Conservation (phyloP, 1,140 invertebrate species). For the Psilanteris sp. region DNA sequence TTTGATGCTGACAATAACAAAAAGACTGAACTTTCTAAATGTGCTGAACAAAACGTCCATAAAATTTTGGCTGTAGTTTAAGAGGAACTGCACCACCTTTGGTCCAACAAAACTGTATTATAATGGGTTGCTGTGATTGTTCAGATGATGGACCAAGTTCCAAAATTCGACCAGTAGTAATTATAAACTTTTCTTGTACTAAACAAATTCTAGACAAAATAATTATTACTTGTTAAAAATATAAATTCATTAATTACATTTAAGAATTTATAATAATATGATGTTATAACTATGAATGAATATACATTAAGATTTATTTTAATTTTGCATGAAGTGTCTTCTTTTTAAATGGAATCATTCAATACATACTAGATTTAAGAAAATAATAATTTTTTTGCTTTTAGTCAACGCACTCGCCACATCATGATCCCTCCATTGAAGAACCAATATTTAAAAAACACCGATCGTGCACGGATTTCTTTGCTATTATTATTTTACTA, state of each 20-base stretch:
- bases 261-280: too few relatives aligned
- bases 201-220: too few relatives aligned
- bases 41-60: neutral
- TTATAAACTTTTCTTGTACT: neutral
- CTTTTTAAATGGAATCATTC: too few relatives aligned
- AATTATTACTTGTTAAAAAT: too few relatives aligned
- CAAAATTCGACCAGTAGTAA: constrained; percentile 34
- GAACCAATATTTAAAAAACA: constrained; percentile 63
- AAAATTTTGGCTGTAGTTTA: constrained; percentile 6
- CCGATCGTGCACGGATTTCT: constrained; percentile 83
- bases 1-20: constrained; percentile 1
- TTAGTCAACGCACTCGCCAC: constrained; percentile 13
- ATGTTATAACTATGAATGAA: too few relatives aligned
- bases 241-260: too few relatives aligned
- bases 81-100: constrained; percentile 1
- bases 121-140: constrained; percentile 26
- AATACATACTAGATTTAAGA: too few relatives aligned
- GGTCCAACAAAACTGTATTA: neutral
- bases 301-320: too few relatives aligned
- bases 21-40: constrained; percentile 26
- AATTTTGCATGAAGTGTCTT: too few relatives aligned
- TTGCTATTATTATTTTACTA: constrained; percentile 81
- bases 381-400: too few relatives aligned
- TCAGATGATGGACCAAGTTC: constrained; percentile 21
- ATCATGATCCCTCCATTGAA: constrained; percentile 33